Conservation (phyloP, 2,797 vertebrate genomes). For the Sarcoramphus papa region DNA sequence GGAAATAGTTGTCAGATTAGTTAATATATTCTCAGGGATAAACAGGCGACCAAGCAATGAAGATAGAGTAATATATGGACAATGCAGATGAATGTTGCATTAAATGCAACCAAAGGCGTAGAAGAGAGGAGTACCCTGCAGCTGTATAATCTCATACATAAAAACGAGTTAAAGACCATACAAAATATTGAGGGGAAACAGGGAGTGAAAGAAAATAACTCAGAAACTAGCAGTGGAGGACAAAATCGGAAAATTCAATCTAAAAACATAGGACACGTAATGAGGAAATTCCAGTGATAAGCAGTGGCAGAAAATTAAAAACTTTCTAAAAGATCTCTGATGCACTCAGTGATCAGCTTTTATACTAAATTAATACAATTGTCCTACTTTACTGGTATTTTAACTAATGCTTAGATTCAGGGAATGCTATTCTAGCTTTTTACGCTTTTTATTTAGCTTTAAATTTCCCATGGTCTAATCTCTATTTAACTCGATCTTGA, state of each 20-base stretch:
- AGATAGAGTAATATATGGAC: neutral
- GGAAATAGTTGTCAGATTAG: slow-evolving; percentile 27
- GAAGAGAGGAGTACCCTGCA: neutral
- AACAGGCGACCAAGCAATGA: neutral
- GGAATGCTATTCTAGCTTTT: neutral
- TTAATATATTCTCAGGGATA: slow-evolving; percentile 24
- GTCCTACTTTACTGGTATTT: neutral
- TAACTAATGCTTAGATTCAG: neutral
- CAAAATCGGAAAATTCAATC: neutral
- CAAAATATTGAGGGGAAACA: neutral
- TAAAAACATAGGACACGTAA: neutral
- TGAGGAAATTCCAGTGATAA: neutral
- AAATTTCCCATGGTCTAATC: neutral
- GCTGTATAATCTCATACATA: neutral
- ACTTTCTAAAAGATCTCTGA: neutral
- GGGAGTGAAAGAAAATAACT: neutral
- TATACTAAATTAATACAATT: neutral
- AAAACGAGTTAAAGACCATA: neutral
- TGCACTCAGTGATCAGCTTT: neutral
- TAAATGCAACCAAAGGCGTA: neutral
- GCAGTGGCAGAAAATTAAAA: neutral
- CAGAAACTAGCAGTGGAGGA: neutral
- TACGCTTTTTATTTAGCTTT: neutral
- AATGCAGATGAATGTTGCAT: neutral
- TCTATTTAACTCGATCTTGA: neutral